Conservation (phyloP, 2,797 vertebrate species). For the Anniella stebbinsi region DNA sequence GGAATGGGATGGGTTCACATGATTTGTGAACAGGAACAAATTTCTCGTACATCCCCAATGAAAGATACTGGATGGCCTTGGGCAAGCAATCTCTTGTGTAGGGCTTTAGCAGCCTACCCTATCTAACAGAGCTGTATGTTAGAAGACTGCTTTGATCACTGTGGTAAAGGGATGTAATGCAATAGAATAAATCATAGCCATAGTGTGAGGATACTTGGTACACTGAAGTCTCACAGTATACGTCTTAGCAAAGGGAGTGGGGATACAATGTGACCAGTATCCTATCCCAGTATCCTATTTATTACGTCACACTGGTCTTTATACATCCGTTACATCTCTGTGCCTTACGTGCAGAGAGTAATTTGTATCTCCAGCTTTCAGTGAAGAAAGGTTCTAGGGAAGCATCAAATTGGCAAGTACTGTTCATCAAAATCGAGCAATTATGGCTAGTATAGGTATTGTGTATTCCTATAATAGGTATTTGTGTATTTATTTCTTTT, state of each 20-base stretch:
- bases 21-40: too few species aligned
- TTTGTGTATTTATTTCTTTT: not conserved
- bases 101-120: not conserved
- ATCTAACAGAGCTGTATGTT: not conserved
- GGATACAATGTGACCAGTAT: too few species aligned
- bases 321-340: not conserved
- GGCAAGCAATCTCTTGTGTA: not conserved
- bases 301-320: not conserved
- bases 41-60: too few species aligned
- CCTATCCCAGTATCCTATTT: not conserved
- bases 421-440: not conserved
- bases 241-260: not conserved
- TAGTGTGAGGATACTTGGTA: not conserved
- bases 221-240: too few species aligned
- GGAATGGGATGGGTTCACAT: too few species aligned
- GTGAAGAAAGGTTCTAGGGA: not conserved
- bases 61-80: not conserved
- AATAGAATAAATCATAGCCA: not conserved
- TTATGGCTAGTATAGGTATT: not conserved
- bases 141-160: not conserved
- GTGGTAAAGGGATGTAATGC: not conserved
- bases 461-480: not conserved
- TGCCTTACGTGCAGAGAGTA: not conserved
- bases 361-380: not conserved
- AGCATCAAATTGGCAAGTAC: not conserved